Evolutionary conservation across 2,113 vertebrate species (phyloP), one percentile per base, ranked within the genome.

Genomic region (Strigops habroptila): DNA sequence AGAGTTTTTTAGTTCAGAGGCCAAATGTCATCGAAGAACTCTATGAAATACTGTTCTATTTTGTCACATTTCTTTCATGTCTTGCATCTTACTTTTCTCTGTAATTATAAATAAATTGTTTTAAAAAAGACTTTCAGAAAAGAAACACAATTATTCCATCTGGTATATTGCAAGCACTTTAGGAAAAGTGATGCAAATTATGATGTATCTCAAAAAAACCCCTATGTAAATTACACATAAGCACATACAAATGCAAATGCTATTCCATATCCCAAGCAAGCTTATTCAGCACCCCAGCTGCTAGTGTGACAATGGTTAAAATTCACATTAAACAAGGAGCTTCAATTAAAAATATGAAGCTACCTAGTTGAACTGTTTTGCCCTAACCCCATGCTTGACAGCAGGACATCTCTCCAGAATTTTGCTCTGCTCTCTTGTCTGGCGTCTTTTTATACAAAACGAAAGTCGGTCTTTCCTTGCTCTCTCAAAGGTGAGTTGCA

Each of bases 101-200:
- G 39, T 67, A 60, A 65, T 90, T 91, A 83, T 83, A 78, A 81
- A 87, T 53, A 82, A 44, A 70, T 64, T 84, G 19, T 37, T 90
- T 95, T 82, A 64, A 82, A 91, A 86, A 83, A 83, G 52, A 83
- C 8, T 48, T 85, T 88, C 43, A 79, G 57, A 81, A 88, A 88
- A 91, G 46, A 82, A 81, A 70, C 68, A 30, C 57, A 59, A 52
- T 93, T 88, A 91, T 90, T 91, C 49, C 41, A 79, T 84, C 82
- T 86, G 79, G 57, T 94, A 51, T 73, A 44, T 49, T 69, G 44
- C 59, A 91, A 73, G 41, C 48, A 85, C 24, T 95, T 95, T 41
- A 82, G 53, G 86, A 84, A 91, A 93, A 89, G 73, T 77, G 51
- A 59, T 93, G 39, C 76, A 88, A 90, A 82, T 86, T 88, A 52